Base-by-base conservation (phyloP, 2,113 vertebrate species). In the Heterocephalus glaber region DNA sequence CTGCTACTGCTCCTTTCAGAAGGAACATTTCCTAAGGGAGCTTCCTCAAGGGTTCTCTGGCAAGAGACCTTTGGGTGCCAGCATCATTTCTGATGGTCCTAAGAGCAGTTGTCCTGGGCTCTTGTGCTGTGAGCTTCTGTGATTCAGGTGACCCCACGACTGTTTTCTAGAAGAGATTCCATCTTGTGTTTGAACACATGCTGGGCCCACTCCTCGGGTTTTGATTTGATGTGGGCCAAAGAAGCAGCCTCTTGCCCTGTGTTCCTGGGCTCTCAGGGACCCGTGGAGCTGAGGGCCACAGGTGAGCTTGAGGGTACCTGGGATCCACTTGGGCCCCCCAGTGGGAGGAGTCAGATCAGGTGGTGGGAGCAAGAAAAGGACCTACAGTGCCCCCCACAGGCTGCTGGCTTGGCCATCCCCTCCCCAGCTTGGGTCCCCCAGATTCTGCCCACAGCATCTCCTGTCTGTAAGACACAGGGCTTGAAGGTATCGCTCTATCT, bases 401-500 rank as follows among this genome's bases (percentile, higher is more conserved):
- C 38, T 41, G 38, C 38, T 13, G 70, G 38, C 22, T 19, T 26
- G 38, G 70, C 70, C 38, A 13, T 24, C 24, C 24, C 38, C 41
- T 68, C 65, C 38, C 70, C 9, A 1, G 38, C 4, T 3, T 24
- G 0, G 33, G 74, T 0, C 24, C 13, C 28, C 44, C 1, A 5
- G 2, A 10, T 9, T 3, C 24, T 19, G 17, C 76, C 20, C 1
- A 2, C 24, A 7, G 10, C 0, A 1, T 35, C 24, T 60, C 52
- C 63, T 22, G 52, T 12, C 54, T 60, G 65, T 30, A 1, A 35
- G 35, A 7, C 1, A 7, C 1, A 5, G 38, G n/a, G 7, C 28
- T 33, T 6, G 68, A 26, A 33, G 56, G 1, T 1, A 1, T 1
- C 0, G 10, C 54, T 54, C 28, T 22, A 5, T 5, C 60, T 22